Conservation (phyloP, 2,113 vertebrate genomes). For the Pogonocichla stellata region DNA sequence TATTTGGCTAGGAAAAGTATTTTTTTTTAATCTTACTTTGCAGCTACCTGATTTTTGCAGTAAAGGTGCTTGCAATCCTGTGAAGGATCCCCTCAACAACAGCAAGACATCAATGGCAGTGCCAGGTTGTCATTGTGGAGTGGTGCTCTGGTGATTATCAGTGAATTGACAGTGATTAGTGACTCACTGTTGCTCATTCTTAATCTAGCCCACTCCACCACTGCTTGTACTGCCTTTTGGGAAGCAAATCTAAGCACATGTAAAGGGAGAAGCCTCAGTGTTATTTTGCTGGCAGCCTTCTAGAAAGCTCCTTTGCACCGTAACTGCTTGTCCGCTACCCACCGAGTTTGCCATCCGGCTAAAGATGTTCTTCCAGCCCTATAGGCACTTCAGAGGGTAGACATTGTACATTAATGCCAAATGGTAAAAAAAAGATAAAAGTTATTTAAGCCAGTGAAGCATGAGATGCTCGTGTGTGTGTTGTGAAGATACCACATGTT, state of each 20-base stretch:
- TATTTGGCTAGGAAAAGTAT: not conserved
- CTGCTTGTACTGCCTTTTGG: slow-evolving; percentile 48
- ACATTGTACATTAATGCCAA: not conserved
- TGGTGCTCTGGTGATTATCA: slow-evolving; percentile 31
- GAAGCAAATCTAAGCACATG: slow-evolving; percentile 49
- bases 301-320: slow-evolving; percentile 35
- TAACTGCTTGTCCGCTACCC: slow-evolving; percentile 1
- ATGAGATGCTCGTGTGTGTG: not conserved
- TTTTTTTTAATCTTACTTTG: not conserved
- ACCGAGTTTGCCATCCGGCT: not conserved
- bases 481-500: not conserved
- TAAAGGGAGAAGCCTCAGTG: slow-evolving; percentile 17
- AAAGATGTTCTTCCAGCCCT: not conserved
- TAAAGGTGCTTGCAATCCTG: not conserved
- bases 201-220: slow-evolving; percentile 54
- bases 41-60: slow-evolving; percentile 4
- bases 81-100: slow-evolving; percentile 19
- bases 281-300: slow-evolving; percentile 24
- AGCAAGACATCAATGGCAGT: slow-evolving; percentile 12
- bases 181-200: slow-evolving; percentile 64
- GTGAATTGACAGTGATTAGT: slow-evolving; percentile 64
- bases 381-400: not conserved
- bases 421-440: not conserved
- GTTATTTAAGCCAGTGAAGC: not conserved
- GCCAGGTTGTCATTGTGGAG: slow-evolving; percentile 6